Evolutionary conservation across 2,888 invertebrate genomes (phyloP).

Genomic region (Trissonchulus sp.): DNA sequence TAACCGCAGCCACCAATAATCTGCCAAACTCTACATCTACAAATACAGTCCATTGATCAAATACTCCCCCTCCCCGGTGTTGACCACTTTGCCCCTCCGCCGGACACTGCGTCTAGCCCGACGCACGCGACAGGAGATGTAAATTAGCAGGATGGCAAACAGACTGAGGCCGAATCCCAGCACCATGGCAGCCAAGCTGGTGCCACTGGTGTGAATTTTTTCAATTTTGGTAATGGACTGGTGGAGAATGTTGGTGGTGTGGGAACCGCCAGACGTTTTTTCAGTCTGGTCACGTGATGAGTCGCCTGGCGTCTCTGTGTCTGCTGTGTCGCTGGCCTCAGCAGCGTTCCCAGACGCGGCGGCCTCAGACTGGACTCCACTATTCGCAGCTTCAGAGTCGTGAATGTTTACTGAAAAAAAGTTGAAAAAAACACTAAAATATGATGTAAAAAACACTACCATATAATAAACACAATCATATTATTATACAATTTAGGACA

Average conservation of each 20-base stretch:
- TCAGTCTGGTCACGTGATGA: too few species aligned
- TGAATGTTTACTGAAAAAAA: not conserved
- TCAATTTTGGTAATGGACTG: constrained; percentile 18
- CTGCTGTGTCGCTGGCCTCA: too few species aligned
- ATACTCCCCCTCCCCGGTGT: constrained; percentile 29
- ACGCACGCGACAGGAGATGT: constrained; percentile 28
- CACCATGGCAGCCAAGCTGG: constrained; percentile 27
- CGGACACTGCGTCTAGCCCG: constrained; percentile 15
- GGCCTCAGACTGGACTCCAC: too few species aligned
- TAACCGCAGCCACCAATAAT: too few species aligned
- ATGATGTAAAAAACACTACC: too few species aligned
- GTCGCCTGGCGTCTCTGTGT: too few species aligned
- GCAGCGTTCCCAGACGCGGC: too few species aligned
- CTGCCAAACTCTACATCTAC: not conserved
- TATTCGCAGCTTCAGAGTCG: too few species aligned
- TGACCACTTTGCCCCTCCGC: constrained; percentile 26
- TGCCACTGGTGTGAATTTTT: constrained; percentile 23
- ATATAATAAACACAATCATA: too few species aligned
- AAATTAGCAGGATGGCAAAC: constrained; percentile 27
- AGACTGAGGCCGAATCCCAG: constrained; percentile 30
- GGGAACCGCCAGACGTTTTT: too few species aligned
- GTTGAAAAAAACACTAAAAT: too few species aligned
- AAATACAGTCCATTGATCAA: constrained; percentile 32
- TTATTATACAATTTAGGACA: too few species aligned
- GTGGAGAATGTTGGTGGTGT: constrained; percentile 19